Evolutionary conservation across 2,113 vertebrate genomes (phyloP).

Genomic region (Todiramphus chloris): DNA sequence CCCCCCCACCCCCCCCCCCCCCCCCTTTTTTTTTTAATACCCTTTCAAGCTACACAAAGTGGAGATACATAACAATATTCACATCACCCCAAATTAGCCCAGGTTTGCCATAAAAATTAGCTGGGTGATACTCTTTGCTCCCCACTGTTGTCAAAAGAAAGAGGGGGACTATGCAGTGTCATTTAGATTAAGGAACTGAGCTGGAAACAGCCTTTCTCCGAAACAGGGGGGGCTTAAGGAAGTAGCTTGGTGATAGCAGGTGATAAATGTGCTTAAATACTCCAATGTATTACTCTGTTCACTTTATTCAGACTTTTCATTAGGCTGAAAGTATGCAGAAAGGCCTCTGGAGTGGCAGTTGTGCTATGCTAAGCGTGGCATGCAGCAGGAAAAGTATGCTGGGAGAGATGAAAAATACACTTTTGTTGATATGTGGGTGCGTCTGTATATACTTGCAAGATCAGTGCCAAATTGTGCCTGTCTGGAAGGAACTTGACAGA

Average conservation of each 20-base stretch:
- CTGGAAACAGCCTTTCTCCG: not conserved
- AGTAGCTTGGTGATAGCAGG: not conserved
- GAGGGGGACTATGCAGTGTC: not conserved
- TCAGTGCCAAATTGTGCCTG: not conserved
- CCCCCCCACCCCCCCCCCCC: too few species aligned
- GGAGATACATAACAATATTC: not conserved
- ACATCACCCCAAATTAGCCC: not conserved
- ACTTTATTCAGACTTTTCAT: not conserved
- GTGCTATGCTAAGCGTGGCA: accelerated
- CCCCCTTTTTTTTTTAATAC: not conserved
- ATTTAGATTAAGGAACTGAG: not conserved
- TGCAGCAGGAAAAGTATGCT: not conserved
- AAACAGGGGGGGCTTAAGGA: not conserved
- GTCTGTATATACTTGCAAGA: not conserved
- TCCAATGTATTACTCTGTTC: not conserved
- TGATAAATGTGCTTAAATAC: not conserved
- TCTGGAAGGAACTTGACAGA: not conserved
- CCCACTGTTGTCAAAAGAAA: not conserved
- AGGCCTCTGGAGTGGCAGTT: not conserved
- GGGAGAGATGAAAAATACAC: accelerated
- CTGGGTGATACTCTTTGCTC: not conserved
- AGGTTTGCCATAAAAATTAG: not conserved
- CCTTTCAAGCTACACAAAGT: not conserved
- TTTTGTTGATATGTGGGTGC: not conserved
- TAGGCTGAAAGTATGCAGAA: not conserved